Percentiles rank a stretch among this genome's conserved stretches.
Conservation (phyloP, 2,113 vertebrate genomes). For the Caranx melampygus region DNA sequence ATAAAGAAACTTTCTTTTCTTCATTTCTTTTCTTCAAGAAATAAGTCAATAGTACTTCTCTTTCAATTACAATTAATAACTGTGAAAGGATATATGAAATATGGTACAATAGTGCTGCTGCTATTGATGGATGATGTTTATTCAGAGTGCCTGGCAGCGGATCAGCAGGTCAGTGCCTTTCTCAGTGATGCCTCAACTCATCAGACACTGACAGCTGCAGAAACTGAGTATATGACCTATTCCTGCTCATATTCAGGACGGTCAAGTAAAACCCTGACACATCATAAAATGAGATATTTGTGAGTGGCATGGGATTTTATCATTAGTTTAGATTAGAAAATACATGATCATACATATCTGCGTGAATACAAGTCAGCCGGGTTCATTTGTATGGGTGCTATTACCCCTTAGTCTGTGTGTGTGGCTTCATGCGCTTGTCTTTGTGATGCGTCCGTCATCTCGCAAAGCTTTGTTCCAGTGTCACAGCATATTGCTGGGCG, state of each 20-base stretch:
- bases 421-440: constrained; percentile 8
- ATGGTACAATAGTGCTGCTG: background rate
- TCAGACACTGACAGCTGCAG: background rate
- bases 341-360: background rate
- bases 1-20: background rate
- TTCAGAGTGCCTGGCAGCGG: constrained; percentile 14
- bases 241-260: background rate
- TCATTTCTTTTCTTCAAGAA: background rate
- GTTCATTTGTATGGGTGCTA: constrained; percentile 13
- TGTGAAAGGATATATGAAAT: background rate
- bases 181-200: constrained; percentile 16
- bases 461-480: constrained; percentile 59
- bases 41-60: constrained; percentile 6
- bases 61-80: background rate
- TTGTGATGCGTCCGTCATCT: constrained; percentile 38
- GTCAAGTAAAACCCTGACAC: background rate
- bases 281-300: background rate
- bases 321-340: background rate
- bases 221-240: constrained; percentile 21
- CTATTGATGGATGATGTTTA: constrained; percentile 16
- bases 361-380: background rate
- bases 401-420: background rate
- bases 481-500: constrained; percentile 56
- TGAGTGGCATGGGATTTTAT: background rate
- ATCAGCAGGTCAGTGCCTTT: constrained; percentile 16